Evolutionary conservation across 64 coral and sea anemone species (phyloP), one percentile per base, ranked within the genome.

Genomic region (Anthopleura sola): DNA sequence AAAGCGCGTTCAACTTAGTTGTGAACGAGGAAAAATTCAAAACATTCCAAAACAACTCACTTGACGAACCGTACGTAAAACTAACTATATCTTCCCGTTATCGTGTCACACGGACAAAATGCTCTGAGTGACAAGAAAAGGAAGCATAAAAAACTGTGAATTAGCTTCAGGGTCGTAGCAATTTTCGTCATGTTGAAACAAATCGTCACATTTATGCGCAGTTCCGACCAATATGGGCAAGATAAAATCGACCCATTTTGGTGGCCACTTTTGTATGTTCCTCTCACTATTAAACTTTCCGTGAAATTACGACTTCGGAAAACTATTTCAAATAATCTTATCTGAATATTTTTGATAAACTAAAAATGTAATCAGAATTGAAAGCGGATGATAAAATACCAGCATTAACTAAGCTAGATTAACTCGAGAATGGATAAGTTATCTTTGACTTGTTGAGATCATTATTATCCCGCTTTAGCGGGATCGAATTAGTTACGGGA

Each of bases 281-380:
- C n/a, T n/a, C n/a, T n/a, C n/a, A n/a, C n/a, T n/a, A n/a, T n/a
- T n/a, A 2, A 53, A 53, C 50, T 53, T 53, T 13, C 1, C 50
- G 12, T 53, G 58, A 62, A 58, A n/a, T 62, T 62, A 62, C 58
- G 58, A 62, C n/a, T n/a, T 11, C n/a, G 7, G 11, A 62, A 26
- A 62, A 62, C 58, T 62, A 62, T 62, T 62, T 62, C 24, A 62
- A 62, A 26, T n/a, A 62, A 62, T 62, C 58, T 62, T 62, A 62
- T 62, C 58, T n/a, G 58, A 62, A 62, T 62, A 26, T 26, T 62
- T 0, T 71, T 71, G 66, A 71, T 71, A 15, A 71, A 28, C 29
- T 71, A 71, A 23, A 62, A n/a, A 71, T 31, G 10, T 15, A 32
- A 16, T 32, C 14, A 29, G 66, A 71, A 71, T 71, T 71, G n/a